Percentiles rank a stretch among this genome's conserved stretches.
phyloP scores from a whole-genome alignment of 1,140 invertebrate species.

The Drosophila tani region DNA sequence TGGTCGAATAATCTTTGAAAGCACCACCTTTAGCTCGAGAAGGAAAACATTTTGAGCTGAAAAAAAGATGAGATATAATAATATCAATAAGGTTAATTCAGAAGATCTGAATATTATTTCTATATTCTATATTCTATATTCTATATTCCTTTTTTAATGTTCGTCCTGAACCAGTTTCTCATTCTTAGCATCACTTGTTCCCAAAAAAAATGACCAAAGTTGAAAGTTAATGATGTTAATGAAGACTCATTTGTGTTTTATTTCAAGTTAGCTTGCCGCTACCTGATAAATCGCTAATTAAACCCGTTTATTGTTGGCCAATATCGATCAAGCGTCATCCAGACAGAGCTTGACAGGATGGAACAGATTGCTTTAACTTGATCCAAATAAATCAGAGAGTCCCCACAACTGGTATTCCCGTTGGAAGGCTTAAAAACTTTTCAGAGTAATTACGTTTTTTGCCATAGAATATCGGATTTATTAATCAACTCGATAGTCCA shows the following conservation, averaged over 20 bases:
- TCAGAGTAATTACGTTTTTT: neutral
- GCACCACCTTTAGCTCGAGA: neutral
- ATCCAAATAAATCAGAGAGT: slow-evolving; percentile 6
- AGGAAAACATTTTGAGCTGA: too few relatives aligned
- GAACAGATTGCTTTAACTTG: neutral
- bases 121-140: too few relatives aligned
- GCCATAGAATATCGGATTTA: slow-evolving; percentile 37
- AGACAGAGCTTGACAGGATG: slow-evolving; percentile 5
- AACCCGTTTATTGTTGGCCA: slow-evolving; percentile 14
- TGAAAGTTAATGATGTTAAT: neutral
- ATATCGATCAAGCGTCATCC: slow-evolving; percentile 27
- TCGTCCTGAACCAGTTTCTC: too few relatives aligned
- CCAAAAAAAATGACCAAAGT: neutral
- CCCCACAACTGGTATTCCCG: neutral
- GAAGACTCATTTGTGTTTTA: neutral
- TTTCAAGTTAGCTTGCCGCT: neutral
- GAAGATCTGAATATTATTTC: too few relatives aligned
- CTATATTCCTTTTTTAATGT: too few relatives aligned
- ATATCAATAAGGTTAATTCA: too few relatives aligned
- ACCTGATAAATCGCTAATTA: slow-evolving; percentile 7
- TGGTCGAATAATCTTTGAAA: neutral
- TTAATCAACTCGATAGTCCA: slow-evolving; percentile 30
- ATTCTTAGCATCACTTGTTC: too few relatives aligned
- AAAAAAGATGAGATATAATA: too few relatives aligned
- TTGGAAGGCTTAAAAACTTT: neutral